A percentile compares a stretch with the other conserved stretches of the same genome.
phyloP scores from a whole-genome alignment of 2,797 vertebrate species.

The Sebastes taczanowskii region DNA sequence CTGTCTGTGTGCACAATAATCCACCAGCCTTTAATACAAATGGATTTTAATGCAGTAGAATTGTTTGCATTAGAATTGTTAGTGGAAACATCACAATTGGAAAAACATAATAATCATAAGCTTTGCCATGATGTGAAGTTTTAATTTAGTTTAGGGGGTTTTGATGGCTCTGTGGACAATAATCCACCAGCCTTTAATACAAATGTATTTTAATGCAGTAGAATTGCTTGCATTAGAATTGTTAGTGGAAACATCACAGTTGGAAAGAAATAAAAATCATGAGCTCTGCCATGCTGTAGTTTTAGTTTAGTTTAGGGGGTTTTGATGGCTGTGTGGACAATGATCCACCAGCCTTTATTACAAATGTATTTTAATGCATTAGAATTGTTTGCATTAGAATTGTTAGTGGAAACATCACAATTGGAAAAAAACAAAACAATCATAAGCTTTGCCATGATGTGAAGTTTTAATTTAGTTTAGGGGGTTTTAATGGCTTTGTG shows the following conservation, averaged over 20 bases:
- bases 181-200: not conserved
- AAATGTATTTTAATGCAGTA: not conserved
- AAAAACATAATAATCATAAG: not conserved
- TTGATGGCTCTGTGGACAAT: not conserved
- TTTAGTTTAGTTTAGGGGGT: not conserved
- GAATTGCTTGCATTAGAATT: too few species aligned
- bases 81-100: too few species aligned
- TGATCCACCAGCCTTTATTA: not conserved
- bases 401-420: too few species aligned
- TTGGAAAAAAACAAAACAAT: too few species aligned
- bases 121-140: not conserved
- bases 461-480: not conserved
- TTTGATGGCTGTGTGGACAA: not conserved
- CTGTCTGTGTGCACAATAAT: not conserved
- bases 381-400: too few species aligned
- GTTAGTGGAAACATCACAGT: not conserved
- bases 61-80: too few species aligned
- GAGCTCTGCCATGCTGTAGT: too few species aligned
- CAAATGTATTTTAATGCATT: not conserved
- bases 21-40: not conserved
- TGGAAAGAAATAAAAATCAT: not conserved
- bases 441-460: not conserved
- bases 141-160: not conserved
- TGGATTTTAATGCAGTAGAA: not conserved
- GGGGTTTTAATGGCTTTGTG: not conserved